Conservation (phyloP, 1,140 invertebrate genomes). For the Tetragonula clypearis region DNA sequence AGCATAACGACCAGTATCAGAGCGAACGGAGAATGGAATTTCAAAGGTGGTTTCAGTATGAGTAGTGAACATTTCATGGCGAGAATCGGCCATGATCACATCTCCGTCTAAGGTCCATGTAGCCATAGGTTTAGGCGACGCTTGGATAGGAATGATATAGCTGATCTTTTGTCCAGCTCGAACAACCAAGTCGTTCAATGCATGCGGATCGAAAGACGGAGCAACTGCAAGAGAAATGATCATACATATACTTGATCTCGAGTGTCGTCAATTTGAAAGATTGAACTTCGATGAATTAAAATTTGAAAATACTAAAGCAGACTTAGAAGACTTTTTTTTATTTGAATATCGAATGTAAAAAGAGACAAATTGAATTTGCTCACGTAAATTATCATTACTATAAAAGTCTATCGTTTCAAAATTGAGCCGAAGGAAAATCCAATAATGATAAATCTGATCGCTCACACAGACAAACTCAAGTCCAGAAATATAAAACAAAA, state of each 20-base stretch:
- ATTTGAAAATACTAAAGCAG: neutral
- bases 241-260: neutral
- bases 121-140: conserved; percentile 90
- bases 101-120: conserved; percentile 96
- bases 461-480: too few species aligned
- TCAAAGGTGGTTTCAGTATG: conserved; percentile 92
- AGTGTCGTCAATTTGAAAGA: neutral
- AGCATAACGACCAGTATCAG: conserved; percentile 92
- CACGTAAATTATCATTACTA: too few species aligned
- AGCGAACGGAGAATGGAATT: conserved; percentile 91
- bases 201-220: conserved; percentile 91
- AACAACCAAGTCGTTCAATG: conserved; percentile 93
- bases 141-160: conserved; percentile 94
- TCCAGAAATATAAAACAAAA: too few species aligned
- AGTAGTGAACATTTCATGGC: conserved; percentile 83
- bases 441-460: too few species aligned
- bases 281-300: neutral
- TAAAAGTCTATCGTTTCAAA: too few species aligned
- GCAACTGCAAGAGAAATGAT: conserved; percentile 83
- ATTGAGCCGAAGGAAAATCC: too few species aligned
- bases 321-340: too few species aligned
- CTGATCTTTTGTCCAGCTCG: conserved; percentile 94
- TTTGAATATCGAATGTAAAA: too few species aligned
- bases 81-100: conserved; percentile 83
- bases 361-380: too few species aligned